A percentile compares a stretch with the other conserved stretches of the same genome.
Evolutionary conservation across 2,113 vertebrate species (phyloP).

Genomic region (Neogale vison): DNA sequence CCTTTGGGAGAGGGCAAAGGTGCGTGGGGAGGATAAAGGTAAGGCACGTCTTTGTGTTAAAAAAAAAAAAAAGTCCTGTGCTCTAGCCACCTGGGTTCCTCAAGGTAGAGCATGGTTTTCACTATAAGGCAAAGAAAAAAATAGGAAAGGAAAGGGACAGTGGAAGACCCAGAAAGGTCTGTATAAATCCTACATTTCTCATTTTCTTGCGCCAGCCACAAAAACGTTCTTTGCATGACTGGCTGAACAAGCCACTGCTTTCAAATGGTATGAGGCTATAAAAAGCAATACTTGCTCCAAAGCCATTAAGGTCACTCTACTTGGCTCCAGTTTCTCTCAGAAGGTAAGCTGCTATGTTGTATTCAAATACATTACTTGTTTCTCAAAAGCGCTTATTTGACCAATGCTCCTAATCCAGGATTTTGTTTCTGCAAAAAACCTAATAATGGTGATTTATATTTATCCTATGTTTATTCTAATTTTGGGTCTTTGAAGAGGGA

Average conservation of each 20-base stretch:
- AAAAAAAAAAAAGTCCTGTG: neutral
- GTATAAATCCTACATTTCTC: neutral
- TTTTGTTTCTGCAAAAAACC: conserved; percentile 4
- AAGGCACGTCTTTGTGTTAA: neutral
- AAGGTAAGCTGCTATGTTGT: conserved; percentile 13
- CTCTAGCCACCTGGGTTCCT: neutral
- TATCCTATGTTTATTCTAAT: neutral
- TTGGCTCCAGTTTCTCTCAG: conserved; percentile 46
- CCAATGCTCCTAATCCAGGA: neutral
- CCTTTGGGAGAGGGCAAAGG: neutral
- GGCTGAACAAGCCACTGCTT: neutral
- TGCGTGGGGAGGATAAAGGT: neutral
- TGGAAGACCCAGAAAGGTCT: neutral
- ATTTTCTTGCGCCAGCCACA: neutral
- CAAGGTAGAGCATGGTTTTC: neutral
- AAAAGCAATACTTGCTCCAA: conserved; percentile 3
- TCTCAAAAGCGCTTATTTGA: conserved; percentile 39
- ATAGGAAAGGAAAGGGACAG: neutral
- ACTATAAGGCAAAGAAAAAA: neutral
- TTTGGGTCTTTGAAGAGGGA: neutral
- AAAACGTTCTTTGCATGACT: neutral
- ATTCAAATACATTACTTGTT: conserved; percentile 19
- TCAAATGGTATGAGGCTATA: neutral
- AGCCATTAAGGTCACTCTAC: neutral
- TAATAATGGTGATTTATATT: neutral